Conservation (phyloP, 2,113 vertebrate species). For the Neodontobutis hainanensis region DNA sequence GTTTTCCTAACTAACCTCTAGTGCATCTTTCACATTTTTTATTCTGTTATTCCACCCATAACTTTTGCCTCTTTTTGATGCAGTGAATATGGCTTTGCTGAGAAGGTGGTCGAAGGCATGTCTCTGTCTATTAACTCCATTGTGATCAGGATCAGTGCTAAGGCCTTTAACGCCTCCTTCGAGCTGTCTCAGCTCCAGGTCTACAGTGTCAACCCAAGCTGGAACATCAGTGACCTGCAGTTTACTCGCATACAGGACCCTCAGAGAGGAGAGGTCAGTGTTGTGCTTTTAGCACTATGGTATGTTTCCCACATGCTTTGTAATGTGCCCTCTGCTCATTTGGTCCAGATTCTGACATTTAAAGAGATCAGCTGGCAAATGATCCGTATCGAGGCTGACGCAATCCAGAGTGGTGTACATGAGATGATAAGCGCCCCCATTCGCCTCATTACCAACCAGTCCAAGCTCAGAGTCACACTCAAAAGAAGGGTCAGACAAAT, state of each 20-base stretch:
- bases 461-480: slow-evolving; percentile 94
- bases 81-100: slow-evolving; percentile 98
- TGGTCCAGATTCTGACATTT: slow-evolving; percentile 90
- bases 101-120: slow-evolving; percentile 98
- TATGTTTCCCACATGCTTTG: background rate
- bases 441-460: slow-evolving; percentile 97
- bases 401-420: slow-evolving; percentile 93
- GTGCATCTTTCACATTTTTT: background rate
- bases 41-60: background rate
- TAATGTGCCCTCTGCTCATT: background rate
- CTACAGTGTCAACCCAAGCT: slow-evolving; percentile 96
- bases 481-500: slow-evolving; percentile 90
- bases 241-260: slow-evolving; percentile 93
- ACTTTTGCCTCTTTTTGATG: background rate
- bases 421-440: slow-evolving; percentile 96
- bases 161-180: slow-evolving; percentile 98
- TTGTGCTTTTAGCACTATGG: background rate
- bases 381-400: slow-evolving; percentile 98
- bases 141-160: slow-evolving; percentile 93
- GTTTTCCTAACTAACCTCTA: background rate
- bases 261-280: slow-evolving; percentile 89
- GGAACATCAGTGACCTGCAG: slow-evolving; percentile 88
- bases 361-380: slow-evolving; percentile 99
- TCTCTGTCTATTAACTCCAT: slow-evolving; percentile 97
- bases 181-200: slow-evolving; percentile 97